Percentiles rank a stretch among this genome's conserved stretches.
phyloP scores from a whole-genome alignment of 2,888 invertebrate genomes.

The Ophion ventricosus region DNA sequence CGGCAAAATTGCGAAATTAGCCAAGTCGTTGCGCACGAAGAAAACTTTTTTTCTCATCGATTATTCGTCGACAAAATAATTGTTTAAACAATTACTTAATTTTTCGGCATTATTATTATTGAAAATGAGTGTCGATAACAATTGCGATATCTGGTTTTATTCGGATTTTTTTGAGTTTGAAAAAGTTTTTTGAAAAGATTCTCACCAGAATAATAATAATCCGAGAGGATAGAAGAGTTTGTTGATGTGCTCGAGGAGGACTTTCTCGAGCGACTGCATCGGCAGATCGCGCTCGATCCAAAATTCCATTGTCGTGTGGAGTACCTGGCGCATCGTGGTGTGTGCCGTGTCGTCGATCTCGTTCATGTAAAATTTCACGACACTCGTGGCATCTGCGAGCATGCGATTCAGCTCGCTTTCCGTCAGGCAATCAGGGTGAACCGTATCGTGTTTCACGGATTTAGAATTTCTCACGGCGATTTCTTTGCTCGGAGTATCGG shows the following conservation, averaged over 20 bases:
- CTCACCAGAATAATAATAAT: slow-evolving; percentile 80
- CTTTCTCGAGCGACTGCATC: slow-evolving; percentile 85
- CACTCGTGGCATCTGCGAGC: slow-evolving; percentile 72
- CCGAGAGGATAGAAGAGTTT: slow-evolving; percentile 81
- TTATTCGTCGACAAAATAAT: background rate
- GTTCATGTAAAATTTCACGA: slow-evolving; percentile 80
- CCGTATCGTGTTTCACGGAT: slow-evolving; percentile 15
- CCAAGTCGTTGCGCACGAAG: background rate
- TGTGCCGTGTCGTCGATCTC: slow-evolving; percentile 79
- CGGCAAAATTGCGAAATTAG: slow-evolving; percentile 46
- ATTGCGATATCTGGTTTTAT: too few relatives aligned
- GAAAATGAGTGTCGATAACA: too few relatives aligned
- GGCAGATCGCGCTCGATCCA: slow-evolving; percentile 83
- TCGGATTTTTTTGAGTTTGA: background rate
- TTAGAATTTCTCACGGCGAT: slow-evolving; percentile 24
- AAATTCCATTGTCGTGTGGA: slow-evolving; percentile 81
- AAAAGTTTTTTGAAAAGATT: background rate
- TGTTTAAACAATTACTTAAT: background rate
- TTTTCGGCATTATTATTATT: too few relatives aligned
- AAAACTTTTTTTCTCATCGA: background rate
- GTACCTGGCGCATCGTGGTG: slow-evolving; percentile 76
- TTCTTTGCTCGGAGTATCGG: background rate
- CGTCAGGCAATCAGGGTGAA: slow-evolving; percentile 49
- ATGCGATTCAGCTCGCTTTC: slow-evolving; percentile 66
- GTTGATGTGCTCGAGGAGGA: slow-evolving; percentile 85